Percentiles rank a stretch among this genome's conserved stretches.
Evolutionary conservation across 2,797 vertebrate genomes (phyloP).

Genomic region (Pangasius mekongensis): DNA sequence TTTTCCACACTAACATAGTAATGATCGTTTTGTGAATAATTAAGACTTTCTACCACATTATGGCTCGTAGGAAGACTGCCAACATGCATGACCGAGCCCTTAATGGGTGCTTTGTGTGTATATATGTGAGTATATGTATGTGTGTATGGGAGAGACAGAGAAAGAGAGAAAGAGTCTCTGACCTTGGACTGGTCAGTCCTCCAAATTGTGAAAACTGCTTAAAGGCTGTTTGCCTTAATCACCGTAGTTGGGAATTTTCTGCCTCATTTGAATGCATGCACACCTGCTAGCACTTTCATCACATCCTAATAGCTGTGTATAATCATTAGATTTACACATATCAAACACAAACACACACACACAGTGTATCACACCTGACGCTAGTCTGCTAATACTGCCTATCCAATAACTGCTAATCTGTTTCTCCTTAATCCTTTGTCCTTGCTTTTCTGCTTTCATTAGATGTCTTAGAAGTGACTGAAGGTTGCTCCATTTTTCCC

Average conservation of each 20-base stretch:
- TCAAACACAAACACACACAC: conserved; percentile 49
- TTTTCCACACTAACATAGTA: background rate
- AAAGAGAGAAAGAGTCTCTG: background rate
- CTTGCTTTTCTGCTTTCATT: conserved; percentile 35
- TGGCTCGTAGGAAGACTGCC: conserved; percentile 26
- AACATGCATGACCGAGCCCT: conserved; percentile 6
- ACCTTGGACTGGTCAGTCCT: conserved; percentile 11
- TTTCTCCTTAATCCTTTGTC: conserved; percentile 27
- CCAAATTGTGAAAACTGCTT: conserved; percentile 9
- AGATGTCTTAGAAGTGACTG: conserved; percentile 11
- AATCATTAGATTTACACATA: conserved; percentile 73
- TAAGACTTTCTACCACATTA: conserved; percentile 25
- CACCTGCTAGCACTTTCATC: conserved; percentile 54
- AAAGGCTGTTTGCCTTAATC: conserved; percentile 25
- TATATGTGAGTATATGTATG: conserved; percentile 40
- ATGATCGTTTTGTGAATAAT: conserved; percentile 13
- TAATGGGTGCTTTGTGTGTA: conserved; percentile 28
- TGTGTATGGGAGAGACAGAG: background rate
- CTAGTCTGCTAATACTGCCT: conserved; percentile 68
- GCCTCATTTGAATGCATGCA: conserved; percentile 66
- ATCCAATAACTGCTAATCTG: conserved; percentile 64
- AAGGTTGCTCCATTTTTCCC: conserved; percentile 28
- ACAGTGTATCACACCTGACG: conserved; percentile 40
- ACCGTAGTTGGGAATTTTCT: background rate
- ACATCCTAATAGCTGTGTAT: conserved; percentile 74